Evolutionary conservation across 2,888 invertebrate genomes (phyloP).

Genomic region (Dione vanillae): DNA sequence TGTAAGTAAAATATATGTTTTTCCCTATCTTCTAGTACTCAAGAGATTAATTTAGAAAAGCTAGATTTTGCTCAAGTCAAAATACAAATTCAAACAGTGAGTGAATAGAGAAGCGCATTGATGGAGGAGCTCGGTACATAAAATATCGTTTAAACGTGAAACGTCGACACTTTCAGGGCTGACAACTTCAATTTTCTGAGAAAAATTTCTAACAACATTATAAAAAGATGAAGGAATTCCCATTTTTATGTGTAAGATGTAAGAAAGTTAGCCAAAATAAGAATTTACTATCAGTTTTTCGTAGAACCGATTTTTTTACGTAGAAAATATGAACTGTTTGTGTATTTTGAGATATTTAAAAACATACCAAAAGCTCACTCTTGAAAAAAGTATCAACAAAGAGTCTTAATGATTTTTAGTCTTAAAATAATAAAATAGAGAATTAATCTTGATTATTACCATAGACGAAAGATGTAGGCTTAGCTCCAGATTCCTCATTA

Average conservation of each 20-base stretch:
- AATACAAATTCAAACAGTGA: background rate
- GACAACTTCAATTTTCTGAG: conserved; percentile 1
- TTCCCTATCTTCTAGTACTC: background rate
- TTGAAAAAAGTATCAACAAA: too few relatives aligned
- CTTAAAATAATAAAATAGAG: too few relatives aligned
- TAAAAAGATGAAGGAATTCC: background rate
- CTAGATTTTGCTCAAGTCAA: background rate
- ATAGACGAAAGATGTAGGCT: too few relatives aligned
- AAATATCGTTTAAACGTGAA: conserved; percentile 9
- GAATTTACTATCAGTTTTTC: too few relatives aligned
- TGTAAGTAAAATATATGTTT: background rate
- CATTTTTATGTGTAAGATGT: background rate
- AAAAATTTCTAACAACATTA: background rate
- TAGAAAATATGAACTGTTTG: too few relatives aligned
- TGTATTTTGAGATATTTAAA: too few relatives aligned
- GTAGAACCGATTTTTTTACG: too few relatives aligned
- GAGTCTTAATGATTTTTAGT: too few relatives aligned
- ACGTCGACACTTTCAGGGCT: background rate
- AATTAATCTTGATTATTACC: too few relatives aligned
- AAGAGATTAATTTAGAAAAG: background rate
- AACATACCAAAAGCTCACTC: too few relatives aligned
- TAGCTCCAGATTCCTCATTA: too few relatives aligned
- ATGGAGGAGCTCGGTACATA: conserved; percentile 1
- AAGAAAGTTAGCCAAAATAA: too few relatives aligned
- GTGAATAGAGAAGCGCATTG: background rate